Evolutionary conservation across 2,888 invertebrate genomes (phyloP).

Genomic region (Tipula helvola): DNA sequence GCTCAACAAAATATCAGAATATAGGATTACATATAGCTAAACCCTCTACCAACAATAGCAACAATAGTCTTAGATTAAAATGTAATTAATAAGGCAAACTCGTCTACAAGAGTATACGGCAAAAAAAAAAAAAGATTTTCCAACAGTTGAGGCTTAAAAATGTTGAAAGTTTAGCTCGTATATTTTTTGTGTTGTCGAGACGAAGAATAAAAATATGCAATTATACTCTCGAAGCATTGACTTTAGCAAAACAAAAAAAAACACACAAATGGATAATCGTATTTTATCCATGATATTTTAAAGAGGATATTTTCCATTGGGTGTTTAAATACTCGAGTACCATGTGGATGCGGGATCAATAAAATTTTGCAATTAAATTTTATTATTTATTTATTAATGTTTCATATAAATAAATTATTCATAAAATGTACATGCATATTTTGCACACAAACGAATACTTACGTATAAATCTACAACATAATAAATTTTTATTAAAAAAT

Average conservation of each 20-base stretch:
- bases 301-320: not conserved
- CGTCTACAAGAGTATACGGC: not conserved
- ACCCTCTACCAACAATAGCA: not conserved
- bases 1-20: not conserved
- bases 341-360: not conserved
- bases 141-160: not conserved
- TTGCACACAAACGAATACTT: not conserved
- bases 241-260: not conserved
- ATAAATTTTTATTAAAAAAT: not conserved
- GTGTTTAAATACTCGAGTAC: no score
- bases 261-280: not conserved
- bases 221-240: not conserved
- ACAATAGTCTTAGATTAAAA: not conserved
- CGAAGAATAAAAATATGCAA: not conserved
- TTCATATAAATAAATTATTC: not conserved
- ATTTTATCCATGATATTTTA: not conserved
- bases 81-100: not conserved
- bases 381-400: not conserved
- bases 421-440: not conserved
- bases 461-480: not conserved
- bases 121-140: not conserved
- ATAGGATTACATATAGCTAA: no score
- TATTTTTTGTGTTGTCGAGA: not conserved
- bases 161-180: not conserved
- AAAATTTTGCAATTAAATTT: not conserved